Percentiles rank a stretch among this genome's conserved stretches.
These are phyloP conservation scores for Drosophila koepferae DNA, from an alignment of 2,888 invertebrate species.

Conservation along the genomic window DNA sequence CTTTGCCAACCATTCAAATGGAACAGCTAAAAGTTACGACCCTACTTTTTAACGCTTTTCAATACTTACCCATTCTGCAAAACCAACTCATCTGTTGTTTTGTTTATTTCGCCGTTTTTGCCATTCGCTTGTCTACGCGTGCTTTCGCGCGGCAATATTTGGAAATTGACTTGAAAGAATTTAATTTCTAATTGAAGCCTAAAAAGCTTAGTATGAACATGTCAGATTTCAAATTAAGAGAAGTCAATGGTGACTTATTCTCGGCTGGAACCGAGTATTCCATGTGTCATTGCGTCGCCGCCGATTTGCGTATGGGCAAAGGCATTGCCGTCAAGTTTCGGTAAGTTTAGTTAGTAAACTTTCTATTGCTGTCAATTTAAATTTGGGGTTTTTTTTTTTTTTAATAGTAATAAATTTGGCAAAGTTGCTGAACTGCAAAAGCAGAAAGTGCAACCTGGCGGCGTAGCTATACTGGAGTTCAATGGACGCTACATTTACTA, in stretches of 20 bases:
- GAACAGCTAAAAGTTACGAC: not conserved
- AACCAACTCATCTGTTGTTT: constrained; percentile 26
- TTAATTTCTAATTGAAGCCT: not conserved
- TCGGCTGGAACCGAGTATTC: constrained; percentile 84
- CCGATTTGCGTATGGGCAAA: constrained; percentile 87
- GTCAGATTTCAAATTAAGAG: constrained; percentile 70
- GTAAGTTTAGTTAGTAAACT: constrained; percentile 38
- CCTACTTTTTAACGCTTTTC: not conserved
- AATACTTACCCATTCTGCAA: constrained; percentile 38
- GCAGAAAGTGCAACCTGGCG: constrained; percentile 84
- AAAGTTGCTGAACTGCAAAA: constrained; percentile 66
- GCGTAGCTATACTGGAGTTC: constrained; percentile 85
- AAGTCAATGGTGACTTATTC: constrained; percentile 86
- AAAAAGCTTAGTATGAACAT: constrained; percentile 30
- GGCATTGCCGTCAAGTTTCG: constrained; percentile 86
- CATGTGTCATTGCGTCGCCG: constrained; percentile 87
- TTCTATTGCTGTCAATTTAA: not conserved
- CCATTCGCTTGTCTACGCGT: constrained; percentile 43
- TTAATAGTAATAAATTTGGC: constrained; percentile 80
- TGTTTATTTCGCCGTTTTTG: not conserved
- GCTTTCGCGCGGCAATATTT: constrained; percentile 53
- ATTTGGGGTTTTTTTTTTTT: not conserved
- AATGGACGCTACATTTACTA: constrained; percentile 86
- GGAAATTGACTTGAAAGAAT: constrained; percentile 23
- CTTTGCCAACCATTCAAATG: constrained; percentile 4